Evolutionary conservation across 2,888 invertebrate species (phyloP), one percentile per base, ranked within the genome.

Genomic region (Argyresthia goedartella): DNA sequence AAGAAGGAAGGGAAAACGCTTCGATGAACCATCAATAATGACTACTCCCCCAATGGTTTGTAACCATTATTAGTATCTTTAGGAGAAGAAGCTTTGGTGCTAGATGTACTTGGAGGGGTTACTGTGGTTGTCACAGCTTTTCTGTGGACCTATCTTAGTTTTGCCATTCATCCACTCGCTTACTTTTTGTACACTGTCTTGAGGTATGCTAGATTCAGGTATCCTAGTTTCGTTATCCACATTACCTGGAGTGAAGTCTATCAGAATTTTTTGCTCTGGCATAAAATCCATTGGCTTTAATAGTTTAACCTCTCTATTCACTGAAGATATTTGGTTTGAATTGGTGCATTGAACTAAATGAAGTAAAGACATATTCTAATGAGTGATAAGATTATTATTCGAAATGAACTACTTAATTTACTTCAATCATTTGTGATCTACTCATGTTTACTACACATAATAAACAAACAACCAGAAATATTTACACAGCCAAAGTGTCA

Each of bases 201-300:
- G 10, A 14, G 10, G n/a, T 42, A 8, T 14, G 13, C 11, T 8
- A 1, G 9, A 13, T 42, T 42, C 13, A 6, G 42, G 13, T 42
- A 14, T 42, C 8, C 14, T 13, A 42, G 42, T 11, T 42, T 42
- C 13, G n/a, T n/a, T n/a, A n/a, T n/a, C n/a, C n/a, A n/a, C n/a
- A n/a, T n/a, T n/a, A n/a, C n/a, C n/a, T n/a, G n/a, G n/a, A n/a
- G n/a, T n/a, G n/a, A n/a, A n/a, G n/a, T n/a, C 10, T n/a, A 39
- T 7, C 3, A 39, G 2, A 8, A n/a, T 39, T 10, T 43, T 15
- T 15, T 15, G 10, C 15, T 14, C 13, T 3, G 13, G 11, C 3
- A 62, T 60, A 44, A 67, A 64, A 56, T 68, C 66, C 33, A 54
- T 57, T 1, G 69, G 67, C 54, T 68, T 69, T 7, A 65, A 54